Percentiles rank a stretch among this genome's conserved stretches.
Conservation (phyloP, 2,797 vertebrate genomes). For the Peromyscus attwateri region DNA sequence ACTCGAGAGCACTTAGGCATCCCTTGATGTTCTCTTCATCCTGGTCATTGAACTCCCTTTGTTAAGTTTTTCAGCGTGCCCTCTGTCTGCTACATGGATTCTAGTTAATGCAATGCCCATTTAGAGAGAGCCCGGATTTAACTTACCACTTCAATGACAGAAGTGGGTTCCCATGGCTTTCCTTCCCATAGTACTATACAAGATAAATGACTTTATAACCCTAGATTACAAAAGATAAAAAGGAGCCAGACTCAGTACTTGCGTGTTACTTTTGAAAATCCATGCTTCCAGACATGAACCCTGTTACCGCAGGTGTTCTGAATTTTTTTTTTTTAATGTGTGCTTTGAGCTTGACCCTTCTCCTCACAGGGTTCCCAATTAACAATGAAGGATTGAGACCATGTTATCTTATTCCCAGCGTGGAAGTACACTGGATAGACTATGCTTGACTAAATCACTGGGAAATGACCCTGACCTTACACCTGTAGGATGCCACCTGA, state of each 20-base stretch:
- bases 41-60: slow-evolving; percentile 5
- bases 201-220: background rate
- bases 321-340: background rate
- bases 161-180: background rate
- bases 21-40: background rate
- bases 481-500: background rate
- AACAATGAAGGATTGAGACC: background rate
- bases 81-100: background rate
- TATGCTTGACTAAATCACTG: background rate
- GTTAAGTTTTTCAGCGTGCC: background rate
- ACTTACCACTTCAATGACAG: slow-evolving; percentile 11
- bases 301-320: background rate
- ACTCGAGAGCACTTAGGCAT: background rate
- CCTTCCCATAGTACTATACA: background rate
- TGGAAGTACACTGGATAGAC: background rate
- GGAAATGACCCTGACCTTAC: background rate
- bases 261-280: background rate
- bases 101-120: background rate
- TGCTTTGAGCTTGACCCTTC: background rate
- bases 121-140: background rate
- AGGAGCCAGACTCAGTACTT: background rate
- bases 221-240: slow-evolving; percentile 1
- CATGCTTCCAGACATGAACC: background rate
- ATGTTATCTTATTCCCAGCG: background rate
- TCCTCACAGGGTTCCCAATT: background rate